These are phyloP conservation scores for Sebastes elongatus DNA, from an alignment of 2,797 vertebrate species.

Conservation along the genomic window DNA sequence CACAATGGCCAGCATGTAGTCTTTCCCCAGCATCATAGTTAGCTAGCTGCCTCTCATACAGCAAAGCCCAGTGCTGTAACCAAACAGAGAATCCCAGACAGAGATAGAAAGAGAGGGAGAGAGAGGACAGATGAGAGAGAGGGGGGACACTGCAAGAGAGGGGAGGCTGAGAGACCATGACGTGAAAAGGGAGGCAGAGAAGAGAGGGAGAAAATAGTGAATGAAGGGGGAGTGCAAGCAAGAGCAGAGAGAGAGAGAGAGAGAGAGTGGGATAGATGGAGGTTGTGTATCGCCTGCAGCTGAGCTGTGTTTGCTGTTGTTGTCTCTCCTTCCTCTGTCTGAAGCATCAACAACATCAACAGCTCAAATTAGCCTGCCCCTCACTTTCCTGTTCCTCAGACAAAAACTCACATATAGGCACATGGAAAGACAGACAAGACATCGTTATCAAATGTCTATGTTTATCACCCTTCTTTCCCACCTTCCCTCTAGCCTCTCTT, in stretches of 20 bases:
- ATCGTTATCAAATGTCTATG: slow-evolving; percentile 8
- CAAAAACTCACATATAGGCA: slow-evolving; percentile 13
- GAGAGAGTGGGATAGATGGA: background rate
- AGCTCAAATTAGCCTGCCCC: slow-evolving; percentile 18
- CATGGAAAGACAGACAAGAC: slow-evolving; percentile 37
- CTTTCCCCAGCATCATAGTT: slow-evolving; percentile 82
- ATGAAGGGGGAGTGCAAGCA: background rate
- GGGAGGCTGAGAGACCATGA: slow-evolving; percentile 26
- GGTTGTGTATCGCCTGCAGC: slow-evolving; percentile 19
- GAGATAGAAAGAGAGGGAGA: slow-evolving; percentile 27
- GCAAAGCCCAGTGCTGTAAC: slow-evolving; percentile 53
- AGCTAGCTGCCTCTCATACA: slow-evolving; percentile 70
- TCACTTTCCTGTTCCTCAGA: slow-evolving; percentile 28
- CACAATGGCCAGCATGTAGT: slow-evolving; percentile 85
- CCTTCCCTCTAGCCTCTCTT: slow-evolving; percentile 24
- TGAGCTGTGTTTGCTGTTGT: slow-evolving; percentile 29
- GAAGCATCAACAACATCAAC: slow-evolving; percentile 31
- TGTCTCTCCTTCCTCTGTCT: slow-evolving; percentile 19
- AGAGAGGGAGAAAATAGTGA: slow-evolving; percentile 20
- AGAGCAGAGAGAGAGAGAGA: background rate
- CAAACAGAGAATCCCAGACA: slow-evolving; percentile 66
- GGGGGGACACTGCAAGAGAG: slow-evolving; percentile 21
- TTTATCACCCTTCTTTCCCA: slow-evolving; percentile 7
- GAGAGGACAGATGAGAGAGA: background rate
- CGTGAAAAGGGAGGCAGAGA: slow-evolving; percentile 2